phyloP scores from a whole-genome alignment of 2,113 vertebrate genomes.

The Otocyon megalotis region DNA sequence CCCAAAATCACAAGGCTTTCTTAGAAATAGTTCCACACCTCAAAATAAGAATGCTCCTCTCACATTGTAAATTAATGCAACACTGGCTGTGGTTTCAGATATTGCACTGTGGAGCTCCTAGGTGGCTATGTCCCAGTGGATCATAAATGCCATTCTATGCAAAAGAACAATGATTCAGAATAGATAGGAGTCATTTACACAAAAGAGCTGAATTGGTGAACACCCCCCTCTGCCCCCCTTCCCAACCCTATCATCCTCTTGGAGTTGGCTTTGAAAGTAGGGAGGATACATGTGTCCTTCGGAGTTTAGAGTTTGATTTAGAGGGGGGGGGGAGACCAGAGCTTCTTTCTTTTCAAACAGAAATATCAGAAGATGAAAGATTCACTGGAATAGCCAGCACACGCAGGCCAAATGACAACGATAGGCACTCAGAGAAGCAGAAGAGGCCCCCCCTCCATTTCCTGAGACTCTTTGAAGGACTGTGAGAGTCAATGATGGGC shows the following conservation, averaged over 20 bases:
- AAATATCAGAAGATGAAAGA: neutral
- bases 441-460: neutral
- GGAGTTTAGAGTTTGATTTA: neutral
- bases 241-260: neutral
- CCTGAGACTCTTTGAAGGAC: neutral
- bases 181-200: too few relatives aligned
- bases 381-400: neutral
- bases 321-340: rapidly evolving
- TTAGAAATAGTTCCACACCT: neutral
- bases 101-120: neutral
- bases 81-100: neutral
- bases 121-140: neutral
- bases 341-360: neutral
- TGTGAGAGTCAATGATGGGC: rapidly evolving
- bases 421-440: neutral
- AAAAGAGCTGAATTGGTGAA: neutral
- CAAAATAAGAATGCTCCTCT: neutral
- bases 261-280: neutral
- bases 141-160: neutral
- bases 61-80: neutral
- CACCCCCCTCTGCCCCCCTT: rapidly evolving
- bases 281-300: neutral
- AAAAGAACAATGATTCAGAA: neutral
- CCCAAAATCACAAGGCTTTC: neutral
- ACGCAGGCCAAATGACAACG: neutral